These are phyloP conservation scores for Dicerorhinus sumatrensis DNA, from an alignment of 2,113 vertebrate species.

Conservation along the genomic window DNA sequence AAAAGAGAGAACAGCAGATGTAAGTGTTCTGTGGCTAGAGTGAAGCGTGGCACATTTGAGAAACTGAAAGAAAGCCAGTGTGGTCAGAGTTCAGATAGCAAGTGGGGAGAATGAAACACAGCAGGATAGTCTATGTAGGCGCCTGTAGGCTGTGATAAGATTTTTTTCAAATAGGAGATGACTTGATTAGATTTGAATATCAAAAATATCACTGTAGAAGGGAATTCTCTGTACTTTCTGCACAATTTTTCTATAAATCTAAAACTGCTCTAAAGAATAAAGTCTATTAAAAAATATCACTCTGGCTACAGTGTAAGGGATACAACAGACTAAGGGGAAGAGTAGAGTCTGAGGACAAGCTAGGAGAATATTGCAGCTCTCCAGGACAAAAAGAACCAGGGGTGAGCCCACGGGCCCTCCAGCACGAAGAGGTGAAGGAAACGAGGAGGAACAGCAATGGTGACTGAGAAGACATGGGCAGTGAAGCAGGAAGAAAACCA, in stretches of 20 bases:
- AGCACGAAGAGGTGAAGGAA: no score
- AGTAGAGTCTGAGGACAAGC: not conserved
- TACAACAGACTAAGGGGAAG: not conserved
- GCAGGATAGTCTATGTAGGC: not conserved
- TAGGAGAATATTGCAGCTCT: not conserved
- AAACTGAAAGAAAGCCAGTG: not conserved
- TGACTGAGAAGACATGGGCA: not conserved
- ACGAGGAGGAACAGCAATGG: not conserved
- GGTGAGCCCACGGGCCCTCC: not conserved
- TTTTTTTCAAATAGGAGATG: not conserved
- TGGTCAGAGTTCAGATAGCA: not conserved
- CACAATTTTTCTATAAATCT: not conserved
- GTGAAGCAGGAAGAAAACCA: not conserved
- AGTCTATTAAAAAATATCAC: not conserved
- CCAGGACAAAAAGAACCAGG: not conserved
- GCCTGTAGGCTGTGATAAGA: not conserved
- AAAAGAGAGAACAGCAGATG: not conserved
- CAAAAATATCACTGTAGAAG: not conserved
- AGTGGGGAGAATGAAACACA: not conserved
- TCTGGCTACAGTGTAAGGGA: not conserved
- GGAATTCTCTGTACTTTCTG: not conserved
- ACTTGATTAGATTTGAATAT: not conserved
- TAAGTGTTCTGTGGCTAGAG: not conserved
- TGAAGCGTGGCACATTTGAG: not conserved
- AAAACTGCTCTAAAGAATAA: not conserved